Evolutionary conservation across 2,797 vertebrate species (phyloP).

Genomic region (Sebastes minor): DNA sequence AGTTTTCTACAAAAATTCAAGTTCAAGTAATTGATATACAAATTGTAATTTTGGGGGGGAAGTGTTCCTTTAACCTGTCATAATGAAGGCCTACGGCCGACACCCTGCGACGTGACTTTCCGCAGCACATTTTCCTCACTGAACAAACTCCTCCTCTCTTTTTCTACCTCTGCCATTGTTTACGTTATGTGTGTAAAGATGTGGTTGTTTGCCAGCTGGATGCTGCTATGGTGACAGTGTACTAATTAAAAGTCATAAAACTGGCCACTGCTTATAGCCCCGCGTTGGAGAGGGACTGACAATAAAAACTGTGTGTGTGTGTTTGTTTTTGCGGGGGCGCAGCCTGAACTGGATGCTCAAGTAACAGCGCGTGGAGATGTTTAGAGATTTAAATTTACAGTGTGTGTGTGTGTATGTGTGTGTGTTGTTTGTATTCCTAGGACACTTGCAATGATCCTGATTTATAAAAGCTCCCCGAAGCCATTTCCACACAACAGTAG

Average conservation of each 20-base stretch:
- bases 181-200: constrained; percentile 30
- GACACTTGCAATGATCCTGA: constrained; percentile 65
- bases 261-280: constrained; percentile 58
- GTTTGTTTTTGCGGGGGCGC: constrained; percentile 21
- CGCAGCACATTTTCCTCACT: background rate
- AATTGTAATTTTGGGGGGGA: background rate
- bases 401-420: background rate
- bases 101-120: background rate
- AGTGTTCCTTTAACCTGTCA: background rate
- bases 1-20: background rate
- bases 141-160: background rate
- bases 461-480: constrained; percentile 59
- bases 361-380: constrained; percentile 27
- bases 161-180: constrained; percentile 33
- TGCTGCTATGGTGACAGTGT: constrained; percentile 49
- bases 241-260: constrained; percentile 80
- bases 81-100: background rate
- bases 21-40: background rate
- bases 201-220: constrained; percentile 54
- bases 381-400: constrained; percentile 58
- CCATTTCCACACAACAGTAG: constrained; percentile 24
- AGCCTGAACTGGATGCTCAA: constrained; percentile 10
- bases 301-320: constrained; percentile 45
- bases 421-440: constrained; percentile 35
- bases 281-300: constrained; percentile 51